A percentile compares a stretch with the other conserved stretches of the same genome.
Conservation (phyloP, 2,113 vertebrate genomes). For the Megaceryle maxima region DNA sequence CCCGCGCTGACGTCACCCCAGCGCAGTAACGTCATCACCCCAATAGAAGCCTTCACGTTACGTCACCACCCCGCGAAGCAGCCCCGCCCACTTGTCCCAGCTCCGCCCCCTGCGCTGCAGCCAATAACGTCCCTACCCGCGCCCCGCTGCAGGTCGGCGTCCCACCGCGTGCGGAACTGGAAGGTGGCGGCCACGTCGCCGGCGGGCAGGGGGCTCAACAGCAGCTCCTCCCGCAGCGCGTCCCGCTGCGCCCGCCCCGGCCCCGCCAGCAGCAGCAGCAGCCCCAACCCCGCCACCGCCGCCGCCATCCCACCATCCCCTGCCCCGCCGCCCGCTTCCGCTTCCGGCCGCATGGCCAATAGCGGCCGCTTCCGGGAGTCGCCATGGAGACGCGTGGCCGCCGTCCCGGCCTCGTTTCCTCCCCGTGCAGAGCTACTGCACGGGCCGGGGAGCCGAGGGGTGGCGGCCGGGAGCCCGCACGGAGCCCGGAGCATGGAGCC, state of each 20-base stretch:
- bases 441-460: not conserved
- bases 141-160: constrained; percentile 50
- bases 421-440: too few species aligned
- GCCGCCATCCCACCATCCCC: not conserved
- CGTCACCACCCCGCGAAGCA: too few species aligned
- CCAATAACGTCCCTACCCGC: not conserved
- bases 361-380: not conserved
- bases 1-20: rapidly evolving
- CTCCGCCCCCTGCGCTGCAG: constrained; percentile 1
- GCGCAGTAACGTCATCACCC: not conserved
- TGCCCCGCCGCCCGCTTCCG: constrained; percentile 31
- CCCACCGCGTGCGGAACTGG: constrained; percentile 92
- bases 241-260: not conserved
- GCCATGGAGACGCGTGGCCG: not conserved
- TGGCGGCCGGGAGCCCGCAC: too few species aligned
- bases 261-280: not conserved
- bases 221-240: constrained; percentile 86
- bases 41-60: too few species aligned
- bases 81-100: not conserved
- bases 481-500: not conserved
- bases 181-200: constrained; percentile 93
- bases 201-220: constrained; percentile 86
- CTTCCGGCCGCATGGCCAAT: not conserved
- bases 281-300: not conserved
- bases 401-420: not conserved